Evolutionary conservation across 1,140 invertebrate species (phyloP).

Genomic region (Drosophila erecta): DNA sequence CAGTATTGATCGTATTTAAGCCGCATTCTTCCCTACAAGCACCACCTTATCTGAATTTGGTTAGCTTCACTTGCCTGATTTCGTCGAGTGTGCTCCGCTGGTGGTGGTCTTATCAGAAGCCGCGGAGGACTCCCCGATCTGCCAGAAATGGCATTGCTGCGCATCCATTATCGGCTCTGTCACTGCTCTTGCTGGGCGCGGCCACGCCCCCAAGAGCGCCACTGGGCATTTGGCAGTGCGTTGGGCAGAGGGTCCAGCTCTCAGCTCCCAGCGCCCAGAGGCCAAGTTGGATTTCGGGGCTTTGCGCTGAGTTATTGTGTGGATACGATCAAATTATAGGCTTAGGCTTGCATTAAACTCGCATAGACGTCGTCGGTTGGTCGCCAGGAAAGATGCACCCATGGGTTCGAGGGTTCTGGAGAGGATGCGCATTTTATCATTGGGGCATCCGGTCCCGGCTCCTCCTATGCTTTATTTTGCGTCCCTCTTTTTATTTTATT

Average conservation of each 20-base stretch:
- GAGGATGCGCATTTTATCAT: slow-evolving; percentile 54
- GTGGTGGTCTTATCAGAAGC: slow-evolving; percentile 84
- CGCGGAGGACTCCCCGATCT: slow-evolving; percentile 68
- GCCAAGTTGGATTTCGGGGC: not conserved
- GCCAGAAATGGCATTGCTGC: slow-evolving; percentile 80
- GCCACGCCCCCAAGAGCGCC: slow-evolving; percentile 54
- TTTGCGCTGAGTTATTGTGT: slow-evolving; percentile 72
- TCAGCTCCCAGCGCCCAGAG: not conserved
- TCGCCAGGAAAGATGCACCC: not conserved
- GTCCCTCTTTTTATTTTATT: not conserved
- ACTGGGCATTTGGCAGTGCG: slow-evolving; percentile 73
- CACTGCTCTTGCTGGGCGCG: slow-evolving; percentile 52
- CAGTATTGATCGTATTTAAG: no score
- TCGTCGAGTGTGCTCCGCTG: slow-evolving; percentile 19
- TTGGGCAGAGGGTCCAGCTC: not conserved
- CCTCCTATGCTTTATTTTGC: not conserved
- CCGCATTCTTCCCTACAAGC: no score
- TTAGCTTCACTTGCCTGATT: not conserved
- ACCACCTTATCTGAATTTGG: not conserved
- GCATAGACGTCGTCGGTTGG: slow-evolving; percentile 58
- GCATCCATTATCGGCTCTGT: slow-evolving; percentile 79
- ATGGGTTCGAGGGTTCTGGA: slow-evolving; percentile 8
- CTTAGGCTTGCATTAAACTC: slow-evolving; percentile 76
- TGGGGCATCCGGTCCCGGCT: slow-evolving; percentile 38
- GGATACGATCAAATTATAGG: slow-evolving; percentile 83